Conservation (phyloP, 1,140 invertebrate species). For the Heliothis virescens region DNA sequence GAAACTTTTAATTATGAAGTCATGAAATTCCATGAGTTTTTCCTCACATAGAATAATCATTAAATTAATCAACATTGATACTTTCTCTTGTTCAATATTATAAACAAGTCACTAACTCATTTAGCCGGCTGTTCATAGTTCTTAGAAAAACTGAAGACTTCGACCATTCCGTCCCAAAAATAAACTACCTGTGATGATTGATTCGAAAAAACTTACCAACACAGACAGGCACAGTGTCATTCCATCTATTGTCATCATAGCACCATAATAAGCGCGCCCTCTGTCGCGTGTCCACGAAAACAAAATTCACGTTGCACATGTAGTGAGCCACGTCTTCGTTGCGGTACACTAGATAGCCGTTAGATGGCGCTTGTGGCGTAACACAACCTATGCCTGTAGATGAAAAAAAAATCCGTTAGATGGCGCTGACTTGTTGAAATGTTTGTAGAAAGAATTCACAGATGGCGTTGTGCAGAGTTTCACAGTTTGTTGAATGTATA, state of each 20-base stretch:
- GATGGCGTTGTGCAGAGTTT: too few relatives aligned
- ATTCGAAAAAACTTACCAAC: conserved; percentile 84
- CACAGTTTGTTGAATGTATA: too few relatives aligned
- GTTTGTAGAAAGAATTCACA: too few relatives aligned
- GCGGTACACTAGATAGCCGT: conserved; percentile 87
- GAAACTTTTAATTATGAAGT: too few relatives aligned
- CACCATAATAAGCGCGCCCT: conserved; percentile 86
- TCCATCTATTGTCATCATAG: conserved; percentile 87
- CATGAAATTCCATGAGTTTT: too few relatives aligned
- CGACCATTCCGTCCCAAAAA: background rate
- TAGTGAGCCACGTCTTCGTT: conserved; percentile 87
- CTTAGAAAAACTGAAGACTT: background rate
- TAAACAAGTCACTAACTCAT: background rate
- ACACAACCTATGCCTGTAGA: conserved; percentile 87
- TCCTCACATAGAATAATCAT: too few relatives aligned
- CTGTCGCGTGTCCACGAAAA: conserved; percentile 87
- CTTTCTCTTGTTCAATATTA: background rate
- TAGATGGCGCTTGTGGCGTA: conserved; percentile 85
- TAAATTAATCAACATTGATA: too few relatives aligned
- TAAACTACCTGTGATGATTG: conserved; percentile 40
- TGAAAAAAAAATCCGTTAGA: conserved; percentile 53
- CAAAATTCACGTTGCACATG: conserved; percentile 87
- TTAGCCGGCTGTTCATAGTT: background rate
- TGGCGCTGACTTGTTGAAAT: conserved; percentile 18
- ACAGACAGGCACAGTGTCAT: conserved; percentile 87